Conservation (phyloP, 1,140 invertebrate species). For the Sarcophaga peregrina region DNA sequence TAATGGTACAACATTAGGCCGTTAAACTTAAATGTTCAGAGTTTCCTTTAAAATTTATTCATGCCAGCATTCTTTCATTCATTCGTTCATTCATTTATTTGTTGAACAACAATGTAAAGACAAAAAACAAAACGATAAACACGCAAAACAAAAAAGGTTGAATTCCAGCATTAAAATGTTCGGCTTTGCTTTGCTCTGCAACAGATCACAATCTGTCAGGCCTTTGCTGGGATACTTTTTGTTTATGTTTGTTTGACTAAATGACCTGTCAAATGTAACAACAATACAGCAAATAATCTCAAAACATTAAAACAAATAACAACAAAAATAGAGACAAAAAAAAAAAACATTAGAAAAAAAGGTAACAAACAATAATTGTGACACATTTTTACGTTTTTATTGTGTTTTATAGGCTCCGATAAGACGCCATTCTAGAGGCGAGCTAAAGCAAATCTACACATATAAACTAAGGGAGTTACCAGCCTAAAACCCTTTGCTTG, state of each 20-base stretch:
- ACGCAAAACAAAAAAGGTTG: not conserved
- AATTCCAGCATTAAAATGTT: not conserved
- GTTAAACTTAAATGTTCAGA: no score
- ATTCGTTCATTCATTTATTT: not conserved
- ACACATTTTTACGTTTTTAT: not conserved
- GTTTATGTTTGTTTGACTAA: not conserved
- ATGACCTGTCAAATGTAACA: conserved; percentile 1
- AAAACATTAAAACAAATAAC: not conserved
- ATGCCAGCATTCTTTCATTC: no score
- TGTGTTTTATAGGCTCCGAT: not conserved
- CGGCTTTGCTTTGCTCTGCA: no score
- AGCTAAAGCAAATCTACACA: no score
- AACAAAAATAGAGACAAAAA: no score
- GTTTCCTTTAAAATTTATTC: no score
- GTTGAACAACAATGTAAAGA: conserved; percentile 7
- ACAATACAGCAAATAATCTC: conserved; percentile 11
- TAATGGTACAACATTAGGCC: no score
- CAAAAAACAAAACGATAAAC: not conserved
- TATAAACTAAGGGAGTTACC: not conserved
- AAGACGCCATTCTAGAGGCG: not conserved
- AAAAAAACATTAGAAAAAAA: no score
- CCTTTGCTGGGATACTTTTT: not conserved
- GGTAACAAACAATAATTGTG: conserved; percentile 19
- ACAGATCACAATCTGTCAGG: not conserved
- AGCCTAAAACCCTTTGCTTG: not conserved